These are phyloP conservation scores for Hyperoplus immaculatus DNA, from an alignment of 2,797 vertebrate species.

Conservation along the genomic window DNA sequence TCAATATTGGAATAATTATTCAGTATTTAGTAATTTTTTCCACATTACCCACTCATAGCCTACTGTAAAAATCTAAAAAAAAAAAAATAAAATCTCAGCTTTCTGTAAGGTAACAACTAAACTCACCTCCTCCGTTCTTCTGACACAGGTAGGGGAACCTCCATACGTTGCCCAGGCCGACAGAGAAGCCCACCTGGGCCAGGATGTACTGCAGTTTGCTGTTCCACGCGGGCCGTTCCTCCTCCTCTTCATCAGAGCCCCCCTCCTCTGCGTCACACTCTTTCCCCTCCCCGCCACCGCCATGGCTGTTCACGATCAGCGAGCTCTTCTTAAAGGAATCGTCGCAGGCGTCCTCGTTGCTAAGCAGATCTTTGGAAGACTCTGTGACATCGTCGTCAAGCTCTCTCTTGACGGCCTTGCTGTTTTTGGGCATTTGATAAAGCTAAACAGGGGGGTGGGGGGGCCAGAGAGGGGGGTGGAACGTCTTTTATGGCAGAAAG, in stretches of 20 bases:
- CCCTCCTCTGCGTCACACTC: conserved; percentile 78
- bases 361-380: conserved; percentile 96
- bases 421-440: conserved; percentile 98
- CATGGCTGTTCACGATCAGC: conserved; percentile 88
- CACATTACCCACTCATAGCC: background rate
- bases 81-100: too few relatives aligned
- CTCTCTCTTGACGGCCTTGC: conserved; percentile 96
- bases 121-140: conserved; percentile 99
- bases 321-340: conserved; percentile 96
- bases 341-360: conserved; percentile 94
- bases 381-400: conserved; percentile 97
- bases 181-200: conserved; percentile 99
- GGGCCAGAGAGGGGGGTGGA: conserved; percentile 69
- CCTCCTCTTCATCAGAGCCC: conserved; percentile 84
- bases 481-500: conserved; percentile 70
- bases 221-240: conserved; percentile 96
- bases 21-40: background rate
- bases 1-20: background rate
- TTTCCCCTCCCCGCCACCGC: conserved; percentile 80
- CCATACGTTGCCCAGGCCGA: conserved; percentile 98
- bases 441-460: conserved; percentile 72
- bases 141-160: conserved; percentile 98
- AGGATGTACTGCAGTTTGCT: conserved; percentile 98
- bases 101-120: background rate
- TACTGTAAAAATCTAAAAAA: background rate